A percentile compares a stretch with the other conserved stretches of the same genome.
phyloP scores from a whole-genome alignment of 2,888 invertebrate species.

The Petrophora chlorosata region DNA sequence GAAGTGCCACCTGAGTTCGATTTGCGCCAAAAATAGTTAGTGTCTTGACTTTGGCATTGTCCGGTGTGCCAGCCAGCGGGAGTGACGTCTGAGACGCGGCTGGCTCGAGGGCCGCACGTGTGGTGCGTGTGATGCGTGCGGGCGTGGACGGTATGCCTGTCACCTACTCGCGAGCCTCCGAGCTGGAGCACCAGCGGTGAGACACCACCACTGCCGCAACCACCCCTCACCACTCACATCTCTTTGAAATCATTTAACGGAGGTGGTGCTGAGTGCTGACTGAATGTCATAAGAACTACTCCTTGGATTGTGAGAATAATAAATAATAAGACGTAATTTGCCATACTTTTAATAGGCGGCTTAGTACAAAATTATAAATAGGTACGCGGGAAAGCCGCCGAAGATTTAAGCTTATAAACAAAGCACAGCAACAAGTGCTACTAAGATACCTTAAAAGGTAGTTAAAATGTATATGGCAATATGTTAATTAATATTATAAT shows the following conservation, averaged over 20 bases:
- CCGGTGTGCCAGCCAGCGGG: constrained; percentile 23
- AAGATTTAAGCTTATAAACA: too few relatives aligned
- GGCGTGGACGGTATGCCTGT: constrained; percentile 67
- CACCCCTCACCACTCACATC: background rate
- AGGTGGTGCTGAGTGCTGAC: too few relatives aligned
- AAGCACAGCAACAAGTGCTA: too few relatives aligned
- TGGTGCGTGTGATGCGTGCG: constrained; percentile 6
- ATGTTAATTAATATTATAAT: too few relatives aligned
- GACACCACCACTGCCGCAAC: background rate
- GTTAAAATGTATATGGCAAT: too few relatives aligned
- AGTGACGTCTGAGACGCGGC: constrained; percentile 13
- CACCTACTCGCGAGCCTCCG: constrained; percentile 58
- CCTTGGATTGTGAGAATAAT: too few relatives aligned
- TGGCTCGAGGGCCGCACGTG: constrained; percentile 1
- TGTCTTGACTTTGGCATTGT: constrained; percentile 59
- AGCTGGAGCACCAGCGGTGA: constrained; percentile 19
- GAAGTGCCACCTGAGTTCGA: constrained; percentile 42
- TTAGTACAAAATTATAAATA: too few relatives aligned
- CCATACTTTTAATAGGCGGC: too few relatives aligned
- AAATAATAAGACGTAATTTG: too few relatives aligned
- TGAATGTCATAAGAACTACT: too few relatives aligned
- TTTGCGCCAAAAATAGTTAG: constrained; percentile 48
- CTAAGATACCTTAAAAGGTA: too few relatives aligned
- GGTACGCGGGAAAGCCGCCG: too few relatives aligned
- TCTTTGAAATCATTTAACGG: background rate